Evolutionary conservation across 2,888 invertebrate genomes (phyloP).

Genomic region (Drosophila multiciliata): DNA sequence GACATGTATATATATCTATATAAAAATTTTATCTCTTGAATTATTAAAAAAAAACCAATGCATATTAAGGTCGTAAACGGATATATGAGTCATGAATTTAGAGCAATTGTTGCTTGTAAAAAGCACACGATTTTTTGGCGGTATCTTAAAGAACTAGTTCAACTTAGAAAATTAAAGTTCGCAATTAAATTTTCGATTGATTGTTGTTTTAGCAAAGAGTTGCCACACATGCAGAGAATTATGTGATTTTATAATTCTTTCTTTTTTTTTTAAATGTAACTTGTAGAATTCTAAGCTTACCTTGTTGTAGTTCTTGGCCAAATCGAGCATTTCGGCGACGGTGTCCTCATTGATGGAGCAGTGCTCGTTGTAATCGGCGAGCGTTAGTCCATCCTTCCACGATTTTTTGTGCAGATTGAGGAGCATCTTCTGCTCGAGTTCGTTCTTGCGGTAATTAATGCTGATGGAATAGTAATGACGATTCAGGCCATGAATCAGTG

Average conservation of each 20-base stretch:
- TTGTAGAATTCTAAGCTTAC: constrained; percentile 54
- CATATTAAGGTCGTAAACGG: neutral
- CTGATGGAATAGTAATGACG: constrained; percentile 99
- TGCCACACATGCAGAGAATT: constrained; percentile 19
- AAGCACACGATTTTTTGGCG: neutral
- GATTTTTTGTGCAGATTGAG: constrained; percentile 99
- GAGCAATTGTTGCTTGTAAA: neutral
- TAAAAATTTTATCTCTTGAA: neutral
- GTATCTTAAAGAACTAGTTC: constrained; percentile 18
- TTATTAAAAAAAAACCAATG: neutral
- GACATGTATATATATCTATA: neutral
- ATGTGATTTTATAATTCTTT: too few relatives aligned
- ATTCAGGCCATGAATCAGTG: constrained; percentile 98
- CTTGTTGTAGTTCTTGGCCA: constrained; percentile 99
- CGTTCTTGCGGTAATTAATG: constrained; percentile 99
- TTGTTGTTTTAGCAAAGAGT: constrained; percentile 21
- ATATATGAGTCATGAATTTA: neutral
- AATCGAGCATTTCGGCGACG: constrained; percentile 97
- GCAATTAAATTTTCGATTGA: constrained; percentile 10
- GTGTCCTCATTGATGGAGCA: constrained; percentile 97
- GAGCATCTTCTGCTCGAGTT: constrained; percentile 99
- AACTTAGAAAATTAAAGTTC: constrained; percentile 1
- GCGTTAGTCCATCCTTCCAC: constrained; percentile 97
- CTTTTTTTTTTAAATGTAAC: neutral
- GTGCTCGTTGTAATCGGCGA: constrained; percentile 96